Conservation (phyloP, 1,140 invertebrate genomes). For the Polypedilum vanderplanki region DNA sequence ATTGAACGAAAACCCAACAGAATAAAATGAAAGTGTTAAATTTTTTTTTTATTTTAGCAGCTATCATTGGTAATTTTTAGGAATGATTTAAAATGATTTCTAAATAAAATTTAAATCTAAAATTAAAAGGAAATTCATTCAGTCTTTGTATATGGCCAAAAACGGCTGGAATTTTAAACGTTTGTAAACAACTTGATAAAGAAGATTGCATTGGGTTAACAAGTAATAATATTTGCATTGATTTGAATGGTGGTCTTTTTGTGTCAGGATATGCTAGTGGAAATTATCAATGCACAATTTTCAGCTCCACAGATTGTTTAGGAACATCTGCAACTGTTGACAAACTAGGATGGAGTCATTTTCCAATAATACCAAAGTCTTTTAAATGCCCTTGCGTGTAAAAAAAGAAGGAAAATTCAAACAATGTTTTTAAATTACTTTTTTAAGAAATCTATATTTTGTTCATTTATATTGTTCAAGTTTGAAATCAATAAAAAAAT, state of each 20-base stretch:
- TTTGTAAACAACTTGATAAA: background rate
- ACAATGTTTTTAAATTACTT: no score
- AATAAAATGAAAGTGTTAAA: no score
- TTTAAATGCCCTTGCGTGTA: background rate
- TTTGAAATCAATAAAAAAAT: no score
- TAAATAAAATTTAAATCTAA: no score
- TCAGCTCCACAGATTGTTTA: background rate
- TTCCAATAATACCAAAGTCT: background rate
- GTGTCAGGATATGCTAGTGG: background rate
- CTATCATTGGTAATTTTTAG: no score
- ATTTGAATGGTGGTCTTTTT: background rate
- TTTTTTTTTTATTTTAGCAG: no score
- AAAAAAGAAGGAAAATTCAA: no score
- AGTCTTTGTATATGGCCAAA: background rate
- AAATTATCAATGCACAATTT: background rate
- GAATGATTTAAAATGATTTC: no score
- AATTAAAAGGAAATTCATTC: background rate
- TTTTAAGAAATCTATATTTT: no score
- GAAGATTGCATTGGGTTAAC: background rate
- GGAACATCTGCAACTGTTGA: background rate
- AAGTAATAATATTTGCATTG: background rate
- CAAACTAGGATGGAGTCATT: background rate
- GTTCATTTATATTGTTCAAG: no score
- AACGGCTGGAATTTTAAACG: background rate
- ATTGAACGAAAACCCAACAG: no score